These are phyloP conservation scores for Drosophila anomalata DNA, from an alignment of 2,888 invertebrate genomes.

Conservation along the genomic window DNA sequence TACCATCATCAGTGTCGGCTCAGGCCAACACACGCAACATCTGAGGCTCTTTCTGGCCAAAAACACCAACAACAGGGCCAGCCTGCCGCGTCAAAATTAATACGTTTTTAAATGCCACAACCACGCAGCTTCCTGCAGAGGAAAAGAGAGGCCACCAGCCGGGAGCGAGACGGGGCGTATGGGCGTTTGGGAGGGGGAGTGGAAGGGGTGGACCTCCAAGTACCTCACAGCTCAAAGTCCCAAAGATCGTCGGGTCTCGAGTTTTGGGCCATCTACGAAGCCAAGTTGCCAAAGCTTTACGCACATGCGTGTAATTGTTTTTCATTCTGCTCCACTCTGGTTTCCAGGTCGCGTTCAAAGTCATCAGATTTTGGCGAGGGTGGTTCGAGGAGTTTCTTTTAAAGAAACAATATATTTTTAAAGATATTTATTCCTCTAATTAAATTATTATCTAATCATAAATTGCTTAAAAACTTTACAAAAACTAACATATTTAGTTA, in stretches of 20 bases:
- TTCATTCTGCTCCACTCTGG: conserved; percentile 44
- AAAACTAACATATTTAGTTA: too few species aligned
- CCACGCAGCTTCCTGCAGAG: conserved; percentile 77
- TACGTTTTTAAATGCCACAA: conserved; percentile 77
- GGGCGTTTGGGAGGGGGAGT: not conserved
- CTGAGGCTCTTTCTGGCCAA: not conserved
- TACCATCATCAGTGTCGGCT: conserved; percentile 71
- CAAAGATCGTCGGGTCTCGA: conserved; percentile 13
- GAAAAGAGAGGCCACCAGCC: conserved; percentile 13
- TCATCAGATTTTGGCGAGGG: conserved; percentile 27
- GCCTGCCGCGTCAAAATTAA: conserved; percentile 76
- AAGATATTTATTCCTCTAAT: too few species aligned
- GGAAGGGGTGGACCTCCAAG: not conserved
- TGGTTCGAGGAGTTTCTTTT: not conserved
- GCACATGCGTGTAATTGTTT: conserved; percentile 78
- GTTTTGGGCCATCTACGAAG: conserved; percentile 5
- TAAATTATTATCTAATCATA: too few species aligned
- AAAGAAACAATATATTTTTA: not conserved
- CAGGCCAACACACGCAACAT: conserved; percentile 41
- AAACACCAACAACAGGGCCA: conserved; percentile 22
- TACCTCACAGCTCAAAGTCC: conserved; percentile 10
- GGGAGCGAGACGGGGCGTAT: not conserved
- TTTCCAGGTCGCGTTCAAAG: conserved; percentile 45
- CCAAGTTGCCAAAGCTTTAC: conserved; percentile 60
- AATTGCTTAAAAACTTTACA: too few species aligned